Conservation (phyloP, 2,888 invertebrate species). For the Dysmachus trigonus region DNA sequence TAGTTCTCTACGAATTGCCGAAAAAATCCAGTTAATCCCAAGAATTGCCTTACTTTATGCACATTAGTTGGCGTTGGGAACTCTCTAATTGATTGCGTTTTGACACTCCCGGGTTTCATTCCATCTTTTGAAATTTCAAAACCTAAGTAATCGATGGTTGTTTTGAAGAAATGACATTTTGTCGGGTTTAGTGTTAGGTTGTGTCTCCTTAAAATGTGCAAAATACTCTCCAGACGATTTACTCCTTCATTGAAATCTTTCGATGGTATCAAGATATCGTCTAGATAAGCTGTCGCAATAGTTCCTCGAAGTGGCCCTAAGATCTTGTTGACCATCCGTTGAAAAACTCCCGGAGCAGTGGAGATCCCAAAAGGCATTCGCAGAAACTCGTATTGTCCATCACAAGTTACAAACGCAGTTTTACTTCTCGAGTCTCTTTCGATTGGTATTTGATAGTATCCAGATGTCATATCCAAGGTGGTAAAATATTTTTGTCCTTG, state of each 20-base stretch:
- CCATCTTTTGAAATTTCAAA: slow-evolving; percentile 46
- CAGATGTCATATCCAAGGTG: slow-evolving; percentile 53
- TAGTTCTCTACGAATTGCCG: slow-evolving; percentile 52
- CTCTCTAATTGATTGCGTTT: slow-evolving; percentile 52
- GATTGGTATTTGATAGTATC: slow-evolving; percentile 48
- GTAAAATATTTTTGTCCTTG: slow-evolving; percentile 53
- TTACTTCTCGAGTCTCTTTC: slow-evolving; percentile 53
- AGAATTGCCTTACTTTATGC: slow-evolving; percentile 53
- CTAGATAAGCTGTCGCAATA: slow-evolving; percentile 51
- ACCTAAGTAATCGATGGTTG: slow-evolving; percentile 50
- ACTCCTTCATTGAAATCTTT: slow-evolving; percentile 48
- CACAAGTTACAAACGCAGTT: slow-evolving; percentile 56
- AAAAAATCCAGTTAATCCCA: slow-evolving; percentile 55
- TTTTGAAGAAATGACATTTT: slow-evolving; percentile 51
- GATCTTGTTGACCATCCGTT: slow-evolving; percentile 52
- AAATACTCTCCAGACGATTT: background rate
- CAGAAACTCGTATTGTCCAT: slow-evolving; percentile 55
- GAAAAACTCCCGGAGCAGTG: slow-evolving; percentile 56
- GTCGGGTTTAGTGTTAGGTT: slow-evolving; percentile 39
- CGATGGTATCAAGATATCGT: slow-evolving; percentile 53
- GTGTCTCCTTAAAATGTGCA: background rate
- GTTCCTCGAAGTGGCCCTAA: slow-evolving; percentile 5
- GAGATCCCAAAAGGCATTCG: slow-evolving; percentile 57
- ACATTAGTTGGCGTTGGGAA: slow-evolving; percentile 50
- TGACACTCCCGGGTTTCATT: slow-evolving; percentile 51